Base-by-base conservation (phyloP, 2,888 invertebrate genomes). In the Melinopterus prodromus region DNA sequence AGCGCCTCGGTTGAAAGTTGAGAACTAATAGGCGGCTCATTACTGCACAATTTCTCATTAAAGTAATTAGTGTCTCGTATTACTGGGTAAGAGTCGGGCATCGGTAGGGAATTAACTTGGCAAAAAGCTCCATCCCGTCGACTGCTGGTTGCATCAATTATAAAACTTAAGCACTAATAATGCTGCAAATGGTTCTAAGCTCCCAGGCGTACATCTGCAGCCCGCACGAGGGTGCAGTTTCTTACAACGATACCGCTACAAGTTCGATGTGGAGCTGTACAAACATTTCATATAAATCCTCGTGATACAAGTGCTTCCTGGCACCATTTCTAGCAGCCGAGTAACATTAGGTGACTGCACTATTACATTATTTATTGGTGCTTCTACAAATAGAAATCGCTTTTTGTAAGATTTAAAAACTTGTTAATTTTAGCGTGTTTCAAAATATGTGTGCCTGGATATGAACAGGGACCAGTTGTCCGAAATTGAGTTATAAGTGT, bases 31-130 rank as follows among this genome's bases (percentile, higher is more conserved):
- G 53, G 69, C 53, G 53, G 69, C 77, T 77, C 69, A 77, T 77
- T 77, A 38, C 70, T 53, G 35, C 69, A 16, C 77, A 37, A 69
- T 77, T 77, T 77, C 77, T 77, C 77, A 70, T 77, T 77, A 77
- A 16, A 77, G 16, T 69, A 77, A 77, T 77, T 77, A 77, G 69
- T 77, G 53, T 26, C 53, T 38, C n/a, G 69, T 77, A 35, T 74
- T 26, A 6, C 74, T 14, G 26, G n/a, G 14, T 5, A 9, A 37
- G 12, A 74, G 36, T 26, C 14, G 16, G 16, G 9, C 74, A 74
- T 35, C 74, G 14, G 74, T 74, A 26, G 74, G 74, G 16, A 0
- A 9, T 53, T 53, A 53, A 4, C 53, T 53, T 53, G 53, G 53
- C 53, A 53, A 53, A 53, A 53, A 53, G 53, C 53, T 53, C 3